Percentiles rank a stretch among this genome's conserved stretches.
Conservation (phyloP, 2,113 vertebrate genomes). For the Perca flavescens region DNA sequence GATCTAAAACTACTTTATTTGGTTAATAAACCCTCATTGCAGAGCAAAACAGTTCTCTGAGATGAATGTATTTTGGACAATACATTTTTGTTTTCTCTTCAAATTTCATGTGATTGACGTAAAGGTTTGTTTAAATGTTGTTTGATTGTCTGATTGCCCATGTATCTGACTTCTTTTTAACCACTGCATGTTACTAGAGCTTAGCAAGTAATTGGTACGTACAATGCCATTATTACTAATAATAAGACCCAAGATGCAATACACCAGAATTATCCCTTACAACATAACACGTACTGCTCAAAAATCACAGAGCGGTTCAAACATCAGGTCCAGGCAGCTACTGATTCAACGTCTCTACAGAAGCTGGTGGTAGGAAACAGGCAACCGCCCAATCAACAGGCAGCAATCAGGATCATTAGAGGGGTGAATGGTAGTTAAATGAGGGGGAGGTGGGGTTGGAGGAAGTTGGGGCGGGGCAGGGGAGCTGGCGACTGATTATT, state of each 20-base stretch:
- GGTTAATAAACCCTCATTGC: not conserved
- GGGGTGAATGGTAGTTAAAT: constrained; percentile 39
- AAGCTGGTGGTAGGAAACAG: constrained; percentile 51
- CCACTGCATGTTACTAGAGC: not conserved
- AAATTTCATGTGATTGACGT: no score
- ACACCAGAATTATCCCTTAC: constrained; percentile 3
- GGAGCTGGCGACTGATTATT: constrained; percentile 76
- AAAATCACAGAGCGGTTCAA: constrained; percentile 37
- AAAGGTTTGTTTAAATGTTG: not conserved
- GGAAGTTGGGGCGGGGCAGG: constrained; percentile 11
- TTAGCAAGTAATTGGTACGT: not conserved
- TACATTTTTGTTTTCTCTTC: no score
- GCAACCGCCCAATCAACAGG: constrained; percentile 81
- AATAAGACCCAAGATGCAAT: constrained; percentile 7
- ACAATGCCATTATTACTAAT: not conserved
- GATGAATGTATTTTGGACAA: not conserved
- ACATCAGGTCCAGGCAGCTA: constrained; percentile 64
- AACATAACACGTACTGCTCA: not conserved
- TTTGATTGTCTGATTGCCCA: not conserved
- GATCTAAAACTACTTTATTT: not conserved
- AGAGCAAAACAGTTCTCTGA: not conserved
- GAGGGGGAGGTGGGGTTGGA: constrained; percentile 26
- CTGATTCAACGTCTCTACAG: constrained; percentile 74
- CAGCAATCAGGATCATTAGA: constrained; percentile 68
- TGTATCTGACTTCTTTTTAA: not conserved